These are phyloP conservation scores for Ectobius pallidus DNA, from an alignment of 2,888 invertebrate genomes.

Conservation along the genomic window DNA sequence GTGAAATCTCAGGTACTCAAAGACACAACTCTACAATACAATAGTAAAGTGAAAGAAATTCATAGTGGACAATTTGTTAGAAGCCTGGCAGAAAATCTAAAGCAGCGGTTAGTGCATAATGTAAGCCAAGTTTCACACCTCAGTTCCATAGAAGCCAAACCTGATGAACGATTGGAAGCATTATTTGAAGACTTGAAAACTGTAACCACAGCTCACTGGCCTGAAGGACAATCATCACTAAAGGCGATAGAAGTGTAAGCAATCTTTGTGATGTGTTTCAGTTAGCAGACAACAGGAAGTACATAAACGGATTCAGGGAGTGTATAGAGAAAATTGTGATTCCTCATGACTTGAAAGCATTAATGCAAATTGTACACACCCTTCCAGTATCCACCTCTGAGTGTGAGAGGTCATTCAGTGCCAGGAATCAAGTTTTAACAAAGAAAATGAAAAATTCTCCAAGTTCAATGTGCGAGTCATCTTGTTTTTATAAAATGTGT, in stretches of 20 bases:
- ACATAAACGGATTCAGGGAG: too few relatives aligned
- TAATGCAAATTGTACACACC: neutral
- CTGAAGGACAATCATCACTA: neutral
- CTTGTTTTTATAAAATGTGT: neutral
- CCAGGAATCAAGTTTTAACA: conserved; percentile 3
- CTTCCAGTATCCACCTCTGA: conserved; percentile 3
- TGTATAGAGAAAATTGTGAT: neutral
- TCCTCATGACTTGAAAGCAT: neutral
- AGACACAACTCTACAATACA: too few relatives aligned
- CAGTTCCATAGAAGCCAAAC: neutral
- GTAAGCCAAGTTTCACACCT: too few relatives aligned
- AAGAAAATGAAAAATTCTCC: neutral
- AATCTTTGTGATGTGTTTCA: too few relatives aligned
- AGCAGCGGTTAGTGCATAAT: neutral
- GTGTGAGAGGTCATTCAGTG: neutral
- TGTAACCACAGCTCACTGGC: neutral
- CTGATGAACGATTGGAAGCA: conserved; percentile 8
- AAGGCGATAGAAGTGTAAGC: too few relatives aligned
- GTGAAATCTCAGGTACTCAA: neutral
- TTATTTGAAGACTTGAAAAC: neutral
- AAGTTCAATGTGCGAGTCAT: neutral
- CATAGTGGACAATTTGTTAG: conserved; percentile 3
- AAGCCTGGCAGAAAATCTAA: neutral
- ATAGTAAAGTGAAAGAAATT: conserved; percentile 13
- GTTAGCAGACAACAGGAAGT: too few relatives aligned